Percentiles rank a stretch among this genome's conserved stretches.
These are phyloP conservation scores for Takifugu flavidus DNA, from an alignment of 2,113 vertebrate genomes.

Conservation along the genomic window DNA sequence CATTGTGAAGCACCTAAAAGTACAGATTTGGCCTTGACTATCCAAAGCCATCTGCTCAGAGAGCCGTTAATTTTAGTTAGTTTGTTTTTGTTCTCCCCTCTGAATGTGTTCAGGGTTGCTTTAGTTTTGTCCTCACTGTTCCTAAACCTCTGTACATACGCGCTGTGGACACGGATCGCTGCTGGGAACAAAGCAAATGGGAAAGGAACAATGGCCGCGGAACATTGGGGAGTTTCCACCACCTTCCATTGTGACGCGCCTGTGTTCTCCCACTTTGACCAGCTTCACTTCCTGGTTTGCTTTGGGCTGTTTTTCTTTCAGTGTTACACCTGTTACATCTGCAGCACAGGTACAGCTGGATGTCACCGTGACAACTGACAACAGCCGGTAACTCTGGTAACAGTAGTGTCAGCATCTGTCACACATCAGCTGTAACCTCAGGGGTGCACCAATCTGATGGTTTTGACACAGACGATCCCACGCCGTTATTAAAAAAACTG, in stretches of 20 bases:
- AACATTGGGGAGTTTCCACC: too few relatives aligned
- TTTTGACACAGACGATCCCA: too few relatives aligned
- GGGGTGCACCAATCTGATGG: too few relatives aligned
- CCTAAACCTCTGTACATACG: constrained; percentile 5
- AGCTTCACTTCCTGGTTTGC: constrained; percentile 7
- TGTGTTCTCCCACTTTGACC: constrained; percentile 3
- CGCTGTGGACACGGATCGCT: background rate
- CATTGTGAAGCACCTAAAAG: too few relatives aligned
- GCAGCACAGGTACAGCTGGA: background rate
- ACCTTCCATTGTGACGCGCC: too few relatives aligned
- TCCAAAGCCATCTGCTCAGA: too few relatives aligned
- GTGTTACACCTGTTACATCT: background rate
- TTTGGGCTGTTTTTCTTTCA: constrained; percentile 10
- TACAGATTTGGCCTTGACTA: too few relatives aligned
- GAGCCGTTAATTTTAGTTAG: too few relatives aligned
- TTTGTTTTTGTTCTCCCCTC: background rate
- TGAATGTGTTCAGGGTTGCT: constrained; percentile 8
- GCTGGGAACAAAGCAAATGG: background rate
- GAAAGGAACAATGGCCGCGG: background rate
- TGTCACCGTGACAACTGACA: background rate
- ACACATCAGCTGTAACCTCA: too few relatives aligned
- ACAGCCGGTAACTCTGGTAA: too few relatives aligned
- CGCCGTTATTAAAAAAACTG: too few relatives aligned
- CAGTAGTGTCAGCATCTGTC: too few relatives aligned
- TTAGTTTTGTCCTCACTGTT: constrained; percentile 16